Evolutionary conservation across 2,797 vertebrate genomes (phyloP).

Genomic region (Octomys mimax): DNA sequence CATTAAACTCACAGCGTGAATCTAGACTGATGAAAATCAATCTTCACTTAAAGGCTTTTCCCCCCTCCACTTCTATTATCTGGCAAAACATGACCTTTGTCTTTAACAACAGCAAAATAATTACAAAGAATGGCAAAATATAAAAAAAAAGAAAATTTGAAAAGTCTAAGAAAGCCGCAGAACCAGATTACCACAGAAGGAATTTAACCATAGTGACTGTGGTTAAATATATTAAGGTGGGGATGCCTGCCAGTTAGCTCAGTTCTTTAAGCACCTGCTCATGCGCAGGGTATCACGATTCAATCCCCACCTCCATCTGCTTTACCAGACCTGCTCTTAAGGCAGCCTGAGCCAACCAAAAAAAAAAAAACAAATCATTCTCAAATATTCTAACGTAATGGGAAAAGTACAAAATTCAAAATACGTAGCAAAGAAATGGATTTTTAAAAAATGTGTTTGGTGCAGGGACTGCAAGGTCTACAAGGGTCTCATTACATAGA

Average conservation of each 20-base stretch:
- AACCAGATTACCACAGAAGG: background rate
- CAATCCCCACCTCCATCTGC: too few species aligned
- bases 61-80: background rate
- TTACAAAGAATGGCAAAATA: background rate
- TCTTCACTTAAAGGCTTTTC: background rate
- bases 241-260: too few species aligned
- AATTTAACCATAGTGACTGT: background rate
- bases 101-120: background rate
- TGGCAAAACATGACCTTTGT: background rate
- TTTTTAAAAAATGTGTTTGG: too few species aligned
- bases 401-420: background rate
- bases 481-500: too few species aligned
- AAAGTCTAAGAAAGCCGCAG: background rate
- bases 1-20: background rate
- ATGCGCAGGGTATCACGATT: too few species aligned
- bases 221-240: background rate
- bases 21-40: background rate
- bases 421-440: background rate
- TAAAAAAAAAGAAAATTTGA: background rate
- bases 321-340: too few species aligned
- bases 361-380: too few species aligned
- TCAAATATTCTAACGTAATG: background rate
- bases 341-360: too few species aligned
- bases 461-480: too few species aligned
- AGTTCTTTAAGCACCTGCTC: too few species aligned